Evolutionary conservation across 1,140 invertebrate genomes (phyloP).

Genomic region (Zaprionus gabonicus): DNA sequence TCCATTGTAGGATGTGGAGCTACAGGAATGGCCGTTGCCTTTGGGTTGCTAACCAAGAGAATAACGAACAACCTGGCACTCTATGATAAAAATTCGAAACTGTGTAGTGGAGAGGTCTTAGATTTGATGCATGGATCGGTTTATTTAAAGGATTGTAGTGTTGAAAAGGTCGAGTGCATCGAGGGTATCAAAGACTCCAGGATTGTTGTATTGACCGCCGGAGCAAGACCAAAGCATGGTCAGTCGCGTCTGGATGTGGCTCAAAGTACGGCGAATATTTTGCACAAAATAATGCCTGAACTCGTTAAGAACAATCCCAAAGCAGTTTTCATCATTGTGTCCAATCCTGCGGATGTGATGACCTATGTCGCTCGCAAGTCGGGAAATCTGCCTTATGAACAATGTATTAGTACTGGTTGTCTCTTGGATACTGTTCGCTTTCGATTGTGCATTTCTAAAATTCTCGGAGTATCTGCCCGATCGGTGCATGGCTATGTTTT

Average conservation of each 20-base stretch:
- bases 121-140: constrained; percentile 44
- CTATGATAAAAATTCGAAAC: constrained; percentile 20
- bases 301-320: constrained; percentile 93
- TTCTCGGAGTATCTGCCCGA: constrained; percentile 89
- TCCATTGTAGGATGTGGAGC: constrained; percentile 43
- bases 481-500: constrained; percentile 94
- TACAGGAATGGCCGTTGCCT: constrained; percentile 37
- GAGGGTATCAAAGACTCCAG: constrained; percentile 89
- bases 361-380: constrained; percentile 95
- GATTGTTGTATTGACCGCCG: constrained; percentile 93
- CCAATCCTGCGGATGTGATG: constrained; percentile 94
- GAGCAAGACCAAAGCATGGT: constrained; percentile 91
- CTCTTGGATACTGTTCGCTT: constrained; percentile 95
- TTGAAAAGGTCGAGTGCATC: constrained; percentile 87
- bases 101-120: constrained; percentile 11
- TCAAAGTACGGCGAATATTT: constrained; percentile 93
- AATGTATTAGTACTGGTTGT: constrained; percentile 94
- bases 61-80: constrained; percentile 33
- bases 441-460: constrained; percentile 91
- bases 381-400: constrained; percentile 91
- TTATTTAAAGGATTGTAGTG: constrained; percentile 34
- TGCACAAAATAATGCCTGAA: constrained; percentile 91
- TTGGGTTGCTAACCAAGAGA: constrained; percentile 13
- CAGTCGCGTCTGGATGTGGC: constrained; percentile 91
- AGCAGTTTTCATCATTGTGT: constrained; percentile 92